Base-by-base conservation (phyloP, 2,888 invertebrate species). In the Spisula solida region DNA sequence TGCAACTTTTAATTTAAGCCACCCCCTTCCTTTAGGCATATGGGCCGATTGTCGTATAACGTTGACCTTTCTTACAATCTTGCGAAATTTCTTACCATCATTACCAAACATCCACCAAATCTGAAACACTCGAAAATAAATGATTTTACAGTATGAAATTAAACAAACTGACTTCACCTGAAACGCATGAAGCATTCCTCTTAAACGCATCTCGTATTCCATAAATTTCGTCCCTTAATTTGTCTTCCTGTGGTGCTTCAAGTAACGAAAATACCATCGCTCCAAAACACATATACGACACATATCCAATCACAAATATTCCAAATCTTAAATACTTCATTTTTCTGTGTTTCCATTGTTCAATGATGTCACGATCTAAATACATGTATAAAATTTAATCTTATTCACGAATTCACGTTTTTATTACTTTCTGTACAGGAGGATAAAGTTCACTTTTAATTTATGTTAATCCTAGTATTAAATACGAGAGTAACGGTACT, bases 281-380 rank as follows among this genome's bases (percentile, higher is more conserved):
- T 0, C 98, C 98, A 87, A 97, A 96, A 34, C 97, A 97, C 95
- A 98, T 96, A 96, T 98, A 98, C 75, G 97, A 20, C 8, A 89
- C 18, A 81, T 84, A 91, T n/a, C n/a, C 83, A n/a, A 82, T 20
- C 29, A 70, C 66, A 41, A 91, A 56, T 79, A 87, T 34, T 29
- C 82, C 25, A 70, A 91, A 78, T 56, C 85, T 18, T 41, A 56
- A 10, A 29, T 34, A 56, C 8, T 85, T 85, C 16, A 85, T 55
- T 25, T 82, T 82, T 12, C 56, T 60, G 66, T 70, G 31, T 66
- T 48, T 81, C 81, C 86, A 66, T 66, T 75, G 75, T 18, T 75
- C 16, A 34, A 75, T 75, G 4, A 34, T 31, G 1, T 75, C 75
- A 31, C 34, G n/a, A 18, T 75, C 34, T 31, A 75, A 18, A 31